Conservation (phyloP, 1,140 invertebrate species). For the Aphaenogaster rudis region DNA sequence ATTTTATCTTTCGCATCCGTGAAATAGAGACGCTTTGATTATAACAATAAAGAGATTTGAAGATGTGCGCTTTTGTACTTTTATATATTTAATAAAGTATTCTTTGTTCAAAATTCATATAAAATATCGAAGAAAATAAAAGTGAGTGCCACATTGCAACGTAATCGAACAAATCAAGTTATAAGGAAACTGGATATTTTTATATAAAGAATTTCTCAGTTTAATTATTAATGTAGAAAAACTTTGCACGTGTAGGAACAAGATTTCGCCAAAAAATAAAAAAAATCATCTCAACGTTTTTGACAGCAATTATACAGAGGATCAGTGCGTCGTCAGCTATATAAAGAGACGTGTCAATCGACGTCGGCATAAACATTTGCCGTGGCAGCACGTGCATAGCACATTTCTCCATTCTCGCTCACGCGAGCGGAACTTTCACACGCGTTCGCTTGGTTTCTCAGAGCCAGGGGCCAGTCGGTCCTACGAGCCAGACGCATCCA, state of each 20-base stretch:
- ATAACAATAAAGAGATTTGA: background rate
- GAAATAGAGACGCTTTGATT: background rate
- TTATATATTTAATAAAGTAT: background rate
- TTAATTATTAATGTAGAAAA: background rate
- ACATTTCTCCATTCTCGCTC: constrained; percentile 51
- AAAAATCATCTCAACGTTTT: background rate
- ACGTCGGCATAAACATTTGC: constrained; percentile 42
- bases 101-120: background rate
- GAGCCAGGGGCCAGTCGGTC: background rate
- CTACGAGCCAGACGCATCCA: constrained; percentile 1
- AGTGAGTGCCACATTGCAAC: background rate
- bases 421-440: constrained; percentile 57
- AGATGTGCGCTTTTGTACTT: background rate
- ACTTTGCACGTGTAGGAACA: background rate
- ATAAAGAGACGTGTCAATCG: constrained; percentile 1
- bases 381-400: constrained; percentile 39
- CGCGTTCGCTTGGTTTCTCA: constrained; percentile 30
- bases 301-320: background rate
- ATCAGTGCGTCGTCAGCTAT: background rate
- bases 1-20: background rate
- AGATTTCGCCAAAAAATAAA: background rate
- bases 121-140: background rate
- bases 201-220: background rate
- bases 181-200: background rate
- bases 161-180: background rate